A percentile compares a stretch with the other conserved stretches of the same genome.
phyloP scores from a whole-genome alignment of 2,113 vertebrate genomes.

The Ptilorrhoa leucosticta region DNA sequence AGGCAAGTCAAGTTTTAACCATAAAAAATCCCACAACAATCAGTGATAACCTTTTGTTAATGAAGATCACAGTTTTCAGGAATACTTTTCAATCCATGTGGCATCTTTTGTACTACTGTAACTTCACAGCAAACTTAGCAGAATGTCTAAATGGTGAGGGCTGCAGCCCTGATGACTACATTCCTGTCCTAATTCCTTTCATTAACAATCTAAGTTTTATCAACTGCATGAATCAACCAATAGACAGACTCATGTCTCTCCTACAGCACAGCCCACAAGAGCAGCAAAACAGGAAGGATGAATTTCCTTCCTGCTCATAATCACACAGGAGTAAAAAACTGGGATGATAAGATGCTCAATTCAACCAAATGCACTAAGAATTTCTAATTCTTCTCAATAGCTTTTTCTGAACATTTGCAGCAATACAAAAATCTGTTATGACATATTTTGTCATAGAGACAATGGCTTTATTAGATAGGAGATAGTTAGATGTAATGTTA shows the following conservation, averaged over 20 bases:
- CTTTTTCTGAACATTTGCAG: background rate
- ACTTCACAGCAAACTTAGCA: background rate
- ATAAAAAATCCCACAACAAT: background rate
- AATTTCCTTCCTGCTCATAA: background rate
- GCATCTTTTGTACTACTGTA: background rate
- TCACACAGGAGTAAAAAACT: background rate
- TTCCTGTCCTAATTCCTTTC: background rate
- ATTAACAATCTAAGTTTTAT: background rate
- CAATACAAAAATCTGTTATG: background rate
- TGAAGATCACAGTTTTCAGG: background rate
- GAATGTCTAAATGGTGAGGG: background rate
- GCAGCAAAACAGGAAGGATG: background rate
- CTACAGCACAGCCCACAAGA: background rate
- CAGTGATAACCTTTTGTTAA: background rate
- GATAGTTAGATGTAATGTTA: background rate
- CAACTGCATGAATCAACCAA: background rate
- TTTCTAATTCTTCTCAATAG: background rate
- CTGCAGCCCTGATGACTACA: rapidly evolving
- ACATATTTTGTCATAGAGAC: background rate
- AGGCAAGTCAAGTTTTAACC: background rate
- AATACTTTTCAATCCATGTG: background rate
- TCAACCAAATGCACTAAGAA: background rate
- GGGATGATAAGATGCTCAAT: background rate
- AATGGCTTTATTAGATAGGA: background rate
- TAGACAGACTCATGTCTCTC: background rate